These are phyloP conservation scores for Diarsia brunnea DNA, from an alignment of 2,888 invertebrate species.

Conservation along the genomic window DNA sequence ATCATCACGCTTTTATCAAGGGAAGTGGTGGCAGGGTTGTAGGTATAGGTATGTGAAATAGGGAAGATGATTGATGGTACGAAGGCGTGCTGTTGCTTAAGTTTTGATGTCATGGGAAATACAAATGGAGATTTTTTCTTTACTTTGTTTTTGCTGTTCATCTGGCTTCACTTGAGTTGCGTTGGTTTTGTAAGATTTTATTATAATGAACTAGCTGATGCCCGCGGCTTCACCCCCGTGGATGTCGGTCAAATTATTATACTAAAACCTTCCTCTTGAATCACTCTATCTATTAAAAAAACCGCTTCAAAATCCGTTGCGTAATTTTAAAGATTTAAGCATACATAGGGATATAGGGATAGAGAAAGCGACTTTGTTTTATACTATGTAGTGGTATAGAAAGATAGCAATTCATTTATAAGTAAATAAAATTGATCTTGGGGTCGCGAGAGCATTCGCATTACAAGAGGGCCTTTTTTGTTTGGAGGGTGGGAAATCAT, in stretches of 20 bases:
- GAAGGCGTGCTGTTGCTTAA: slow-evolving; percentile 22
- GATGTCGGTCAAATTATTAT: too few species aligned
- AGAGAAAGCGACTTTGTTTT: too few species aligned
- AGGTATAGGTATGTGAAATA: slow-evolving; percentile 21
- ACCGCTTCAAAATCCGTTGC: too few species aligned
- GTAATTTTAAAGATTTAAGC: too few species aligned
- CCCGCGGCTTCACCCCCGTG: too few species aligned
- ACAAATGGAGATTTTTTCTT: neutral
- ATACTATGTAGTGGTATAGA: too few species aligned
- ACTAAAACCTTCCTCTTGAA: too few species aligned
- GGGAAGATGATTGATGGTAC: slow-evolving; percentile 50
- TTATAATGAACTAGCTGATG: too few species aligned
- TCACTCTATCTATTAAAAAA: too few species aligned
- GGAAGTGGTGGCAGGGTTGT: slow-evolving; percentile 56
- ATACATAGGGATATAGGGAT: too few species aligned
- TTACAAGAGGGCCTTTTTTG: too few species aligned
- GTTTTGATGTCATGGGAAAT: neutral
- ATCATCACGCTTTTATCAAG: slow-evolving; percentile 77
- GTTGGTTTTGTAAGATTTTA: neutral
- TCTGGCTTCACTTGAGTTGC: neutral
- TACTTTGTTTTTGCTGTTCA: neutral
- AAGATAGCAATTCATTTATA: neutral
- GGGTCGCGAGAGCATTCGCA: neutral
- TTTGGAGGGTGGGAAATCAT: too few species aligned
- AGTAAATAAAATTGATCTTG: neutral